Base-by-base conservation (phyloP, 2,113 vertebrate species). In the Psammodynastes pulverulentus region DNA sequence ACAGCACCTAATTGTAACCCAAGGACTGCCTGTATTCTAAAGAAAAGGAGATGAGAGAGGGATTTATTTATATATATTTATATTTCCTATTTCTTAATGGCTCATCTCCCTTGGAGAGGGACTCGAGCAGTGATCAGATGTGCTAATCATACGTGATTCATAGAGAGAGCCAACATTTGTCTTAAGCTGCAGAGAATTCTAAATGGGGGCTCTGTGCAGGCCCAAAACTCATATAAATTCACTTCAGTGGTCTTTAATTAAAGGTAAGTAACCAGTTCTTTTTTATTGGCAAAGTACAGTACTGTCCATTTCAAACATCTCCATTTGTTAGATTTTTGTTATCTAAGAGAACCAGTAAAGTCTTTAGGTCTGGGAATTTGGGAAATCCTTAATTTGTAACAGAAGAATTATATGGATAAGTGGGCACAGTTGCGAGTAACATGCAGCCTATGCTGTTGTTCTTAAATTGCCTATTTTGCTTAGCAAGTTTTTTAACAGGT, bases 381-480 rank as follows among this genome's bases (percentile, higher is more conserved):
- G 51, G 91, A 95, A 87, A 62, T 87, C 7, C 26, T 72, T 46
- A 62, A 90, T 94, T 95, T 94, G 88, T 34, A 88, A 53, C 39
- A 45, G 34, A 87, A 58, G 45, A n/a, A 84, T 93, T 91, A 91
- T 92, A 24, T 84, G 91, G 56, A 3, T 39, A 5, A 88, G 87
- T 2, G 0, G 13, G 12, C 45, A 51, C 3, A 93, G 93, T 72
- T 12, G 39, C 91, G 39, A 94, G 92, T 95, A 95, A 92, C 92
- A 93, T 95, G 96, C 94, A 96, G 92, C 1, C 56, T 93, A 17
- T 19, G 53, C 21, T 56, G 53, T 39, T 48, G 34, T 89, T 89
- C 23, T 90, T 88, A 46, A 91, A 72, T 72, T 85, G 45, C 10
- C 51, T 62, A 13, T 56, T 92, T 48, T 49, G n/a, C n/a, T 92